Evolutionary conservation across 2,797 vertebrate species (phyloP), one percentile per base, ranked within the genome.

Genomic region (Apogon hyalosoma): DNA sequence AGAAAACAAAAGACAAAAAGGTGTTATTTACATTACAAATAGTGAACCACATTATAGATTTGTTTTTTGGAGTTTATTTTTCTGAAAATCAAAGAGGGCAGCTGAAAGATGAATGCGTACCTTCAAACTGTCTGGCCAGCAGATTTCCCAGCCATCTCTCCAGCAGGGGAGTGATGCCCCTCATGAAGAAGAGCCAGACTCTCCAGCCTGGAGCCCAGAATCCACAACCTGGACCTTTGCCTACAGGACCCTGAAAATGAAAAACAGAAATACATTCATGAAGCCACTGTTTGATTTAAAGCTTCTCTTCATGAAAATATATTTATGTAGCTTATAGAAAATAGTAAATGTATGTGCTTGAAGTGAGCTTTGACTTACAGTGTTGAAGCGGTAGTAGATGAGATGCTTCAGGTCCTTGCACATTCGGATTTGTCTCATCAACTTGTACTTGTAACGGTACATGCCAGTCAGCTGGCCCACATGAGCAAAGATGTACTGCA

Each of bases 381-480:
- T 99, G 85, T 99, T 99, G 88, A 99, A 99, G 50, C 98, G 94
- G 86, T 99, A 99, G 88, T 99, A 99, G 90, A 99, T 97, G 47
- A 99, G 96, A 90, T 99, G 98, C 79, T 99, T 99, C 85, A 99
- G 91, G 89, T 99, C 98, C 89, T 99, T 99, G 94, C 98, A 99
- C 98, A 99, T 99, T 6, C 98, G 94, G 79, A 99, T 99, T 89
- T 99, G 98, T 86, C 98, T 94, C 98, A 99, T 99, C 84, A 99
- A 87, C 90, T 99, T 99, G 94, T 99, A 99, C 66, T 99, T 99
- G 93, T 99, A 99, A 1, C 98, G 93, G 91, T 99, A 99, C 98
- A 99, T 99, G 61, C 98, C 98, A 0, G 98, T 99, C 90, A 99
- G 93, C 89, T 99, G 98, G 49, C 98, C 98, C 42, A 99, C 98